These are phyloP conservation scores for Nothocercus nigrocapillus DNA, from an alignment of 2,113 vertebrate genomes.

Conservation along the genomic window DNA sequence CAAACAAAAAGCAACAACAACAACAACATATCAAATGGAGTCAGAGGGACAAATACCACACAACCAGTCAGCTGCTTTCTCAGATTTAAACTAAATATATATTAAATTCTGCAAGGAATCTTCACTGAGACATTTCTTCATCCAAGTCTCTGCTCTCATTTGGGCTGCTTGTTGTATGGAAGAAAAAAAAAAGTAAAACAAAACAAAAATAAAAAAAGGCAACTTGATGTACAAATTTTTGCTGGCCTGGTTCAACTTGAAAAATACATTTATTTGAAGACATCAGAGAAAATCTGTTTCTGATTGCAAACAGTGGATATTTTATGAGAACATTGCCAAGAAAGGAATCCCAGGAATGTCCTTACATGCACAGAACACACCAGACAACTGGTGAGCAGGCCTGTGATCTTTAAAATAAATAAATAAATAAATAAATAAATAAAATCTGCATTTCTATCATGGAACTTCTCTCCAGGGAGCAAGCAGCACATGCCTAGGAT, in stretches of 20 bases:
- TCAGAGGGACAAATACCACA: not conserved
- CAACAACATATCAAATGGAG: accelerated
- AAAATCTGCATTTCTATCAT: conserved; percentile 40
- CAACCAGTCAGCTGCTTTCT: not conserved
- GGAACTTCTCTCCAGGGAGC: conserved; percentile 58
- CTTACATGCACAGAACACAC: conserved; percentile 59
- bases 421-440: conserved; percentile 29
- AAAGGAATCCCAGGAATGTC: conserved; percentile 82
- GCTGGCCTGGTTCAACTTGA: conserved; percentile 40
- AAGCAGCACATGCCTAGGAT: conserved; percentile 75
- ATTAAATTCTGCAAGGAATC: not conserved
- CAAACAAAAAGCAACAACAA: no score
- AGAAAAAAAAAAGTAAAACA: not conserved
- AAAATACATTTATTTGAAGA: conserved; percentile 74
- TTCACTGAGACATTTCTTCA: not conserved
- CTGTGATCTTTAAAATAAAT: conserved; percentile 42
- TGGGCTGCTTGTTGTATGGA: not conserved
- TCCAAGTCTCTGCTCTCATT: not conserved
- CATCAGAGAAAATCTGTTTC: conserved; percentile 79
- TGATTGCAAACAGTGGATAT: conserved; percentile 77
- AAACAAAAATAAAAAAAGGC: not conserved
- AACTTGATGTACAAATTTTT: conserved; percentile 15
- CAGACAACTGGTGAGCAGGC: conserved; percentile 79
- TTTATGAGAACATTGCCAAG: conserved; percentile 73
- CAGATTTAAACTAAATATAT: not conserved